Evolutionary conservation across 2,797 vertebrate species (phyloP).

Genomic region (Potorous gilbertii): DNA sequence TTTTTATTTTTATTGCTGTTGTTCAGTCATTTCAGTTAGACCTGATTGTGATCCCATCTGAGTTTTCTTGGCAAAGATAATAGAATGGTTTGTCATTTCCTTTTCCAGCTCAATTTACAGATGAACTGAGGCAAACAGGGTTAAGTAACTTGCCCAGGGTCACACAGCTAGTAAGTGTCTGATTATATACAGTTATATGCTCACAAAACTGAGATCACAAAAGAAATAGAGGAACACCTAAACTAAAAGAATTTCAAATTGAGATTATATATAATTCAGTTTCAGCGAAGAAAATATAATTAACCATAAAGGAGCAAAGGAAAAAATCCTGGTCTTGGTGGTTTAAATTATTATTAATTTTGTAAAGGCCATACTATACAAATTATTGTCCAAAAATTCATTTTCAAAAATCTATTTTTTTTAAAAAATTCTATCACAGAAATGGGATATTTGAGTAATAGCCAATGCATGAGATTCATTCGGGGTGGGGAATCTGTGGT

Average conservation of each 20-base stretch:
- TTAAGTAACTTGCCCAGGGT: not conserved
- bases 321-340: not conserved
- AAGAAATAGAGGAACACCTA: not conserved
- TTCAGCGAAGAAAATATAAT: not conserved
- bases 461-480: not conserved
- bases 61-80: not conserved
- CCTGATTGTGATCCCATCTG: not conserved
- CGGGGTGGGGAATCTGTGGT: too few species aligned
- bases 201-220: not conserved
- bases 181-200: not conserved
- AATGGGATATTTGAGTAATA: not conserved
- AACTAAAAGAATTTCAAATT: not conserved
- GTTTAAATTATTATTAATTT: not conserved
- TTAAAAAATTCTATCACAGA: not conserved
- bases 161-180: not conserved
- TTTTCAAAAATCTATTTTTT: not conserved
- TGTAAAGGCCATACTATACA: not conserved
- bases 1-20: not conserved
- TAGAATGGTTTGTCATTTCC: not conserved
- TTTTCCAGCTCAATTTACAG: not conserved
- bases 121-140: not conserved
- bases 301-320: not conserved
- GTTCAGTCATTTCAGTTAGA: not conserved
- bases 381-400: not conserved
- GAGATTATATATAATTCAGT: not conserved